Evolutionary conservation across 2,888 invertebrate species (phyloP).

Genomic region (Mythimna pallens): DNA sequence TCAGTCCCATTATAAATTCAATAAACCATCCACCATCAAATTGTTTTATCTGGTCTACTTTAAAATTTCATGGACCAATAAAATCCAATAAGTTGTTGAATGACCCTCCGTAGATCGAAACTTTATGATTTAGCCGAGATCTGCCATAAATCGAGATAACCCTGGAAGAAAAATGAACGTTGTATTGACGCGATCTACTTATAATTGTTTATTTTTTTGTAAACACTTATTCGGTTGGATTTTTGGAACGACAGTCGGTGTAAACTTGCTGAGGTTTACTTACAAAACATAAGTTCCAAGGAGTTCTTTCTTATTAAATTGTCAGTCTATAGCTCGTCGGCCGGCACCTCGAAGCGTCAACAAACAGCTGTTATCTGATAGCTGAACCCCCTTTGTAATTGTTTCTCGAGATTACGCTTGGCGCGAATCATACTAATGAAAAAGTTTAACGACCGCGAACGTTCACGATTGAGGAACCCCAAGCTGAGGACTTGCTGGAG

Average conservation of each 20-base stretch:
- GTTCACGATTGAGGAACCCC: conserved; percentile 33
- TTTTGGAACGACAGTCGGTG: no score
- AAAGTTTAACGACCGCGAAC: conserved; percentile 54
- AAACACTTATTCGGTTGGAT: no score
- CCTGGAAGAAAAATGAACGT: neutral
- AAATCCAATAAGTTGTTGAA: conserved; percentile 48
- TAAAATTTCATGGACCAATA: conserved; percentile 39
- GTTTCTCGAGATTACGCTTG: conserved; percentile 43
- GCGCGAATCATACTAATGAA: conserved; percentile 59
- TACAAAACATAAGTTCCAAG: neutral
- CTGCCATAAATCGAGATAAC: conserved; percentile 29
- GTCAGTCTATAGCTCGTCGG: neutral
- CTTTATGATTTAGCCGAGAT: conserved; percentile 46
- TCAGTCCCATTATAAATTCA: conserved; percentile 19
- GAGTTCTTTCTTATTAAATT: no score
- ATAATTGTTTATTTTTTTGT: neutral
- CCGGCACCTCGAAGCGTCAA: conserved; percentile 17
- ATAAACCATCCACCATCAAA: conserved; percentile 31
- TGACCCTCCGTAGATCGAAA: conserved; percentile 32
- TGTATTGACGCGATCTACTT: neutral
- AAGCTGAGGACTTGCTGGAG: conserved; percentile 30
- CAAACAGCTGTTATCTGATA: conserved; percentile 53
- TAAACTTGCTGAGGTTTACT: no score
- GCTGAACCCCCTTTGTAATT: conserved; percentile 52
- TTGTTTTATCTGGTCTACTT: conserved; percentile 17